Base-by-base conservation (phyloP, 2,113 vertebrate species). In the Percopsis transmontana region DNA sequence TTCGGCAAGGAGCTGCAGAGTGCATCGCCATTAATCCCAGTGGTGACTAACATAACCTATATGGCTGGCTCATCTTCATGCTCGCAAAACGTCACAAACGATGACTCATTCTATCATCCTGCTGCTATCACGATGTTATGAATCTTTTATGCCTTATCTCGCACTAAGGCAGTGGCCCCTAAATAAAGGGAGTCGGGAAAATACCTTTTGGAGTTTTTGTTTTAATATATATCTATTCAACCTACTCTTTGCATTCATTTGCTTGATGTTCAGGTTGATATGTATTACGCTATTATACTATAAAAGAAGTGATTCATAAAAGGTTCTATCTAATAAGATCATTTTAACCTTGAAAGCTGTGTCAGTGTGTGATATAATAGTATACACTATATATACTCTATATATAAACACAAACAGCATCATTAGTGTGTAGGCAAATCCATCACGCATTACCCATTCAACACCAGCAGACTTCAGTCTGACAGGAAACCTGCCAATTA, bases 401-500 rank as follows among this genome's bases (percentile, higher is more conserved):
- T 6, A 45, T 15, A n/a, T 15, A 45, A 45, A 45, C 44, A 15
- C 13, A 45, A 45, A n/a, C 44, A 14, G 44, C 16, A 13, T 45
- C 16, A 13, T 45, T 45, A n/a, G 10, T 14, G 24, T 33, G 27
- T 33, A 80, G 68, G 77, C 70, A 54, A n/a, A 52, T 66, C 12
- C 40, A 47, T 82, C 72, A 86, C 85, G 74, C 41, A 84, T 82
- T 83, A 83, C 66, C 15, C 79, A 76, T 64, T 20, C 58, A 60
- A 73, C 75, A 79, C 13, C 73, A 58, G 23, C 69, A 72, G 78
- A 72, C 58, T 77, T 73, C 70, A 76, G 70, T 67, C 76, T 72
- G 82, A 69, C 71, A 77, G 72, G 68, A 79, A 80, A 33, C 24
- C 66, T 77, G 87, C 70, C 81, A 88, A 75, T 87, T 88, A 87